A percentile compares a stretch with the other conserved stretches of the same genome.
Conservation (phyloP, 2,797 vertebrate species). For the Acrossocheilus wenchowensis region DNA sequence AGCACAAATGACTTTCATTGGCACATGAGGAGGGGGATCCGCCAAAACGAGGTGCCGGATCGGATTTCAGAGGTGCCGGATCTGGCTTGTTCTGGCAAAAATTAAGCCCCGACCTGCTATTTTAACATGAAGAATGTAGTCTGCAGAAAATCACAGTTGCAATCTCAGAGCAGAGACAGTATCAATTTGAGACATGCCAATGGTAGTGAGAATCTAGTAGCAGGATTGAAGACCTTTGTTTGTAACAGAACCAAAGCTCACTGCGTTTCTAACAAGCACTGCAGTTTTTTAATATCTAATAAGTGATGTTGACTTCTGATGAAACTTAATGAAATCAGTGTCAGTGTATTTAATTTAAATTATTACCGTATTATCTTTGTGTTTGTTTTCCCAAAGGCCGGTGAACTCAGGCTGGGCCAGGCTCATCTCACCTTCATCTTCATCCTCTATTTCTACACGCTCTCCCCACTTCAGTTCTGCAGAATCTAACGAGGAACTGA, state of each 20-base stretch:
- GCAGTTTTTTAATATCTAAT: not conserved
- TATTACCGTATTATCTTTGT: conserved; percentile 63
- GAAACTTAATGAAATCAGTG: not conserved
- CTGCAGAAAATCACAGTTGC: not conserved
- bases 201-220: not conserved
- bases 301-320: not conserved
- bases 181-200: not conserved
- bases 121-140: not conserved
- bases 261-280: not conserved
- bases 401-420: conserved; percentile 84
- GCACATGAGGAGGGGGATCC: no score
- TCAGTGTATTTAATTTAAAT: conserved; percentile 4
- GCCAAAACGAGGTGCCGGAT: no score
- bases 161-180: not conserved
- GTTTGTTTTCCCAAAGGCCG: conserved; percentile 81
- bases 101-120: no score
- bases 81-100: no score
- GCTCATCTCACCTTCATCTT: conserved; percentile 58
- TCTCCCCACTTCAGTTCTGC: conserved; percentile 60
- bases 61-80: no score
- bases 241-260: not conserved
- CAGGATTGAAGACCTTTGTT: not conserved
- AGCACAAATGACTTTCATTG: no score
- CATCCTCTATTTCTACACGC: conserved; percentile 38
- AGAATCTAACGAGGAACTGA: conserved; percentile 60